Base-by-base conservation (phyloP, 2,888 invertebrate genomes). In the Physocephala rufipes region DNA sequence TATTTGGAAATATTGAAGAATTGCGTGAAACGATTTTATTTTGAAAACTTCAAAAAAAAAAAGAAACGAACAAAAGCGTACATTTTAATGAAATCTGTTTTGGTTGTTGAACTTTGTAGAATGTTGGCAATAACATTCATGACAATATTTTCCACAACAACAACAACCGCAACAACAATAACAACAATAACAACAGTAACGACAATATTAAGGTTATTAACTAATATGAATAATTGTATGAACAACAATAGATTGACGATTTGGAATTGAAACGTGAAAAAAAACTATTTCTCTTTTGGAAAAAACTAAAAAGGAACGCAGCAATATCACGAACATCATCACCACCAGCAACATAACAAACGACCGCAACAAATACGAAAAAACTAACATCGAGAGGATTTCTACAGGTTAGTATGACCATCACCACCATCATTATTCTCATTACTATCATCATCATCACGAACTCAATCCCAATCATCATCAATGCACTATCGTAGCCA, bases 1-100 rank as follows among this genome's bases (percentile, higher is more conserved):
- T 28, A 45, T 66, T 45, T 51, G 53, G 43, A 53, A 66, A 66
- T 66, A 66, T 66, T 66, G 43, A 66, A 36, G 51, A 62, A 62
- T 62, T 68, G 61, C 49, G 30, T 68, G 51, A 51, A 62, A 47
- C 24, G 43, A 49, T 61, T 68, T 66, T 51, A 51, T 19, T 9
- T 19, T 43, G 15, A n/a, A 63, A 63, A 63, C 26, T 59, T 28
- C 21, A 7, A 4, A 12, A 19, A 36, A 30, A 65, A 15, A 45
- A 13, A 13, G 19, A 24, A 13, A 36, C 26, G 47, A 43, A 58
- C 24, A 43, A n/a, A n/a, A n/a, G n/a, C n/a, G n/a, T n/a, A n/a
- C n/a, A n/a, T n/a, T n/a, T n/a, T n/a, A n/a, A n/a, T n/a, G n/a
- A n/a, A n/a, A 24, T 43, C 36, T 36, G 4, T 36, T 36, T 36